Percentiles rank a stretch among this genome's conserved stretches.
Conservation (phyloP, 2,797 vertebrate species). For the Cryptoprocta ferox region DNA sequence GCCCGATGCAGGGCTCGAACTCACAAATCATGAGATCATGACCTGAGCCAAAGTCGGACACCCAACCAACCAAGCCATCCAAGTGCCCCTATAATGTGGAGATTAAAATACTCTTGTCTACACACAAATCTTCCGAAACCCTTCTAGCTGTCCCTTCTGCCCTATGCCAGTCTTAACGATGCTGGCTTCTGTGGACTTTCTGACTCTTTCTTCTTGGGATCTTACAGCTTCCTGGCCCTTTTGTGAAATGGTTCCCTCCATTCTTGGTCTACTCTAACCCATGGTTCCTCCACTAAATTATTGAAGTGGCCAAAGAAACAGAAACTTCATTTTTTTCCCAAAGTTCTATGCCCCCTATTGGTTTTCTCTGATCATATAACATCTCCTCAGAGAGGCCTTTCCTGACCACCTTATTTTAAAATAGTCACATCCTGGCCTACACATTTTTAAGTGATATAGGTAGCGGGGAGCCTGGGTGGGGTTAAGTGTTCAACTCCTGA, state of each 20-base stretch:
- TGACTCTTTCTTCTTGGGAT: conserved; percentile 1
- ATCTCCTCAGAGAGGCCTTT: neutral
- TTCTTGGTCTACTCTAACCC: neutral
- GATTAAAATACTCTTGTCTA: neutral
- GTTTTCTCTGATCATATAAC: neutral
- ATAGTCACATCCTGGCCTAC: neutral
- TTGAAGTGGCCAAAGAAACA: neutral
- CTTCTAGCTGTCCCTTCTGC: neutral
- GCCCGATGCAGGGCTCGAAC: too few species aligned
- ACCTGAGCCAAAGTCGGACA: too few species aligned
- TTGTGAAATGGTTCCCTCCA: neutral
- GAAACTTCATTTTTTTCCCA: neutral
- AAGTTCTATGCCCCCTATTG: neutral
- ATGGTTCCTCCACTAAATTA: neutral
- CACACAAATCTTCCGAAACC: conserved; percentile 14
- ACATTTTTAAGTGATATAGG: too few species aligned
- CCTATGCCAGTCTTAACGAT: neutral
- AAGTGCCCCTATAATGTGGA: too few species aligned
- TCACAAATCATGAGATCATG: too few species aligned
- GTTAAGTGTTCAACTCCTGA: too few species aligned
- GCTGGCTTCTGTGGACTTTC: neutral
- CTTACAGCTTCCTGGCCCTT: neutral
- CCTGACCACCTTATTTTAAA: neutral
- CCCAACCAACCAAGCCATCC: too few species aligned
- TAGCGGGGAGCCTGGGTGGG: too few species aligned